phyloP scores from a whole-genome alignment of 2,888 invertebrate genomes.

The Empis livida region DNA sequence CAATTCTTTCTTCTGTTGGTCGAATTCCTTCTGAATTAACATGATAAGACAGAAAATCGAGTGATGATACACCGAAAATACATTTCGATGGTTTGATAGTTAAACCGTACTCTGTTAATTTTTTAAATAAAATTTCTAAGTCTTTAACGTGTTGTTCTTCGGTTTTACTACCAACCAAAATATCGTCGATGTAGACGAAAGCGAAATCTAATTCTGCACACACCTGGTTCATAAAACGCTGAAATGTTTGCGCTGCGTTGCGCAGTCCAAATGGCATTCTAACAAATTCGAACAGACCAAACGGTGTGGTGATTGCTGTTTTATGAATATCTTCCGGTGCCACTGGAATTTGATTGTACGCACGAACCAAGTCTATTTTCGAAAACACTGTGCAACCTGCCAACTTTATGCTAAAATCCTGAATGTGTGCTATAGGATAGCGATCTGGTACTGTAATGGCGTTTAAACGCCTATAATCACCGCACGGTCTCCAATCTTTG shows the following conservation, averaged over 20 bases:
- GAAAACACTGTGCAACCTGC: neutral
- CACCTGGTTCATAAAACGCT: neutral
- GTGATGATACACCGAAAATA: neutral
- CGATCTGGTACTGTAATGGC: neutral
- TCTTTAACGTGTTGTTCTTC: neutral
- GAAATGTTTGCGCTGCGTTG: neutral
- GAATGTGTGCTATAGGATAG: neutral
- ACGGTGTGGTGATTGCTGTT: neutral
- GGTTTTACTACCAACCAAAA: neutral
- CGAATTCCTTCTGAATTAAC: neutral
- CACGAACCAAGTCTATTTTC: neutral
- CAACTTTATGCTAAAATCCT: neutral
- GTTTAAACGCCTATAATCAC: neutral
- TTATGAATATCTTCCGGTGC: neutral
- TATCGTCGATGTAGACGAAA: neutral
- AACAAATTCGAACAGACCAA: neutral
- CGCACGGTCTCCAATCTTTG: slow-evolving; percentile 1
- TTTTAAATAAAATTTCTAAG: neutral
- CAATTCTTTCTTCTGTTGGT: neutral
- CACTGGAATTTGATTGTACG: slow-evolving; percentile 1
- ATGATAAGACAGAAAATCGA: neutral
- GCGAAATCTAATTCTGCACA: neutral
- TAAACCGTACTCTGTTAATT: neutral
- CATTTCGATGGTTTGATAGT: neutral
- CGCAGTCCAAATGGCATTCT: neutral